phyloP scores from a whole-genome alignment of 2,113 vertebrate genomes.

The Pyxicephalus adspersus region DNA sequence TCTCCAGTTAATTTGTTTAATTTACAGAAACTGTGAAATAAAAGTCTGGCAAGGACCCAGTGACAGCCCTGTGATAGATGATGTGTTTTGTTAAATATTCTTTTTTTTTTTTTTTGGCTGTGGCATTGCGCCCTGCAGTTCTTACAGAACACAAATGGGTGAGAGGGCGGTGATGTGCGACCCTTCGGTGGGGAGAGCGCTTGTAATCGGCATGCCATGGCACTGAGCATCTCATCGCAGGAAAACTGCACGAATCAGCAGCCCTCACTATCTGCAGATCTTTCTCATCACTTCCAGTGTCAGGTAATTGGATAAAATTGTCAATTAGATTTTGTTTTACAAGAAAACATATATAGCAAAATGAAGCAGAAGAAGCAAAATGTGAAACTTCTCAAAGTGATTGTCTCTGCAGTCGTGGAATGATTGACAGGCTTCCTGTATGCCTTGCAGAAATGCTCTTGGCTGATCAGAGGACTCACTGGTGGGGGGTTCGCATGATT shows the following conservation, averaged over 20 bases:
- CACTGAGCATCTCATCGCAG: not conserved
- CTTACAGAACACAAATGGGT: not conserved
- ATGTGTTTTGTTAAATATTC: not conserved
- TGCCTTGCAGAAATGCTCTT: no score
- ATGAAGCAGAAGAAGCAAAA: no score
- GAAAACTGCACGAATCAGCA: slow-evolving; percentile 12
- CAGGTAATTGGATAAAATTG: not conserved
- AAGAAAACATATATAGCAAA: not conserved
- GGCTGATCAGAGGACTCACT: no score
- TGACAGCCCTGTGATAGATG: slow-evolving; percentile 16
- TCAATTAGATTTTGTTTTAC: not conserved
- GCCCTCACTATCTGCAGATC: not conserved
- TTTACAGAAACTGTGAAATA: not conserved
- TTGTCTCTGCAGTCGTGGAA: no score
- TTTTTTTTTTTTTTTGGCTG: not conserved
- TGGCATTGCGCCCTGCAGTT: not conserved
- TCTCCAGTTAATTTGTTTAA: slow-evolving; percentile 30
- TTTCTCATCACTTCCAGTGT: not conserved
- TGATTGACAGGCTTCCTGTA: no score
- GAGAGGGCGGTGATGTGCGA: not conserved
- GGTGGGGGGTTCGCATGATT: no score
- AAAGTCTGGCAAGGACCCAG: not conserved
- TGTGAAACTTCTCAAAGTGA: no score
- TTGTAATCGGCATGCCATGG: slow-evolving; percentile 3
- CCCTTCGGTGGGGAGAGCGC: not conserved